phyloP scores from a whole-genome alignment of 2,797 vertebrate genomes.

The Loriculus beryllinus region DNA sequence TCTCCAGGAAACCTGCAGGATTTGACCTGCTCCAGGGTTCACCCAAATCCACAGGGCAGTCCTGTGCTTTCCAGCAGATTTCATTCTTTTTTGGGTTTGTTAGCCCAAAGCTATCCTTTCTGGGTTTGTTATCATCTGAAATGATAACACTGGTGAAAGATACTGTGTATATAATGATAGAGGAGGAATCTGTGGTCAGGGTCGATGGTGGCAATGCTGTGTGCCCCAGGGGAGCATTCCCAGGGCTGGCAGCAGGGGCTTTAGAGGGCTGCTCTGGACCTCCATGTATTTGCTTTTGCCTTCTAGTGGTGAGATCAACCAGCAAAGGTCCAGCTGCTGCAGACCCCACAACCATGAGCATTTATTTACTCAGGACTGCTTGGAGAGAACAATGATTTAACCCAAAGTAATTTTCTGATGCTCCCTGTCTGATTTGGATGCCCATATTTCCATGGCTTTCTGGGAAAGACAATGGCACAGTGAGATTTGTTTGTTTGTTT shows the following conservation, averaged over 20 bases:
- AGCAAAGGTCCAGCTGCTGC: accelerated
- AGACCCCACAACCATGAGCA: accelerated
- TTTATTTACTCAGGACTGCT: neutral
- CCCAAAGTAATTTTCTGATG: neutral
- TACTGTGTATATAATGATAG: accelerated
- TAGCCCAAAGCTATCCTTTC: neutral
- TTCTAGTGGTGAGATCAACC: accelerated
- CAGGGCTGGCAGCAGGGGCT: neutral
- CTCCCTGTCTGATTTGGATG: neutral
- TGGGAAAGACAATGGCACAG: neutral
- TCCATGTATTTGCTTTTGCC: neutral
- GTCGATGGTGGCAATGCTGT: accelerated
- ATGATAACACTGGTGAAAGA: neutral
- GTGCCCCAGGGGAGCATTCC: neutral
- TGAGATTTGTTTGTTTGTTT: neutral
- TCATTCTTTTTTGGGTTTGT: neutral
- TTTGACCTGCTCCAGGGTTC: neutral
- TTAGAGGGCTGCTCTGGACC: neutral
- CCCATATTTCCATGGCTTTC: neutral
- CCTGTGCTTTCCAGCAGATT: neutral
- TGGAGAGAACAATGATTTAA: neutral
- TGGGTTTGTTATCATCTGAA: neutral
- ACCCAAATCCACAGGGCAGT: accelerated
- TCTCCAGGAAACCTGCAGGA: neutral
- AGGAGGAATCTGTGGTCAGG: neutral